Conservation (phyloP, 1,140 invertebrate genomes). For the Oedothorax gibbosus region DNA sequence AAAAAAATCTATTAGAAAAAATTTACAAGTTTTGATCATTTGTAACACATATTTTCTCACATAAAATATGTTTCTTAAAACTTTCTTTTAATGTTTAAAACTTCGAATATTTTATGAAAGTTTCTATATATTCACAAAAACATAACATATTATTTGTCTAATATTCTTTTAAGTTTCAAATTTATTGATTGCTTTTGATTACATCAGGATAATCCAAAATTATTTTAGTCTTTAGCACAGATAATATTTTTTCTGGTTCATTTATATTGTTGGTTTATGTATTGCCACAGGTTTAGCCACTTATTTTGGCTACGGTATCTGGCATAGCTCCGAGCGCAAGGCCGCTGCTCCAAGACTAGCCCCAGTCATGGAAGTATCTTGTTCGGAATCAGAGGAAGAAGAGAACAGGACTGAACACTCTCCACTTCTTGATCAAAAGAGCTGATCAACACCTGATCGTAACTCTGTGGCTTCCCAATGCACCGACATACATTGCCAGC, state of each 20-base stretch:
- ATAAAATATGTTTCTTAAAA: no score
- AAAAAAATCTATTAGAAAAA: no score
- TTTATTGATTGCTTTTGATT: no score
- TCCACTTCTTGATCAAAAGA: not conserved
- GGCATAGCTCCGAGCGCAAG: conserved; percentile 36
- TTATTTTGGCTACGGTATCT: conserved; percentile 57
- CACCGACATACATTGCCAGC: not conserved
- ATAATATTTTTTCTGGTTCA: not conserved
- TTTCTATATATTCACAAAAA: no score
- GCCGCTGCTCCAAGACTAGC: not conserved
- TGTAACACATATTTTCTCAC: no score
- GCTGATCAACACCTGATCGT: not conserved
- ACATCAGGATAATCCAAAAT: no score
- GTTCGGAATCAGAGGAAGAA: not conserved
- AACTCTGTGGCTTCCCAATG: not conserved
- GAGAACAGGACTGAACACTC: conserved; percentile 6
- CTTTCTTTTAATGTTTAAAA: no score
- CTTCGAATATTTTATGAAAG: no score
- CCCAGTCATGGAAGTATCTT: not conserved
- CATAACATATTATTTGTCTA: no score
- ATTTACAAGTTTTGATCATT: no score
- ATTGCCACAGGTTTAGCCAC: conserved; percentile 64
- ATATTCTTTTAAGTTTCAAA: no score
- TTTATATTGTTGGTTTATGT: conserved; percentile 54
- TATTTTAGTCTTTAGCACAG: not conserved